These are phyloP conservation scores for Semicossyphus pulcher DNA, from an alignment of 2,113 vertebrate genomes.

Conservation along the genomic window DNA sequence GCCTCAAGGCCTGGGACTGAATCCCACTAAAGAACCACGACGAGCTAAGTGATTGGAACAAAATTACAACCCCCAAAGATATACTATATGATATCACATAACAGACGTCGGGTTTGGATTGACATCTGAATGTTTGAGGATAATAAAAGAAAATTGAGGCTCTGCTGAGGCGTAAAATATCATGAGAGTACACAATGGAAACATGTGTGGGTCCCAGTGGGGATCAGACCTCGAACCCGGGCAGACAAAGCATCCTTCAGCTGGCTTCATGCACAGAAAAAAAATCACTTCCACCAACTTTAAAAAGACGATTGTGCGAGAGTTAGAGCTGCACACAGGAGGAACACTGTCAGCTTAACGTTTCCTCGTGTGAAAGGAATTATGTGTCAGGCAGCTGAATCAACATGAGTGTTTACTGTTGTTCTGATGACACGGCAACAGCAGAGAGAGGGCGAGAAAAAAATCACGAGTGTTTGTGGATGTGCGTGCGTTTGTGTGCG, in stretches of 20 bases:
- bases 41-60: constrained; percentile 30
- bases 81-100: constrained; percentile 37
- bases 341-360: not conserved
- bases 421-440: constrained; percentile 3
- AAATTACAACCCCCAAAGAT: constrained; percentile 42
- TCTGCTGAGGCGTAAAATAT: constrained; percentile 10
- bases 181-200: constrained; percentile 36
- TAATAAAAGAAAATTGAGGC: not conserved
- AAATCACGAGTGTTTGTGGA: not conserved
- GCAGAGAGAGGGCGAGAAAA: not conserved
- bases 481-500: not conserved
- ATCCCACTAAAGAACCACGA: constrained; percentile 25
- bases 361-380: not conserved
- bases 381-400: constrained; percentile 22
- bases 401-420: constrained; percentile 21
- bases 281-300: not conserved
- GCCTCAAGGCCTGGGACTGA: constrained; percentile 12
- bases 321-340: not conserved
- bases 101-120: constrained; percentile 48
- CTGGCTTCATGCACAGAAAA: constrained; percentile 2
- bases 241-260: not conserved
- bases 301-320: not conserved
- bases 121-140: constrained; percentile 43
- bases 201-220: constrained; percentile 27
- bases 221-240: constrained; percentile 22